Base-by-base conservation (phyloP, 2,113 vertebrate species). In the Trochalopteron elliotii region DNA sequence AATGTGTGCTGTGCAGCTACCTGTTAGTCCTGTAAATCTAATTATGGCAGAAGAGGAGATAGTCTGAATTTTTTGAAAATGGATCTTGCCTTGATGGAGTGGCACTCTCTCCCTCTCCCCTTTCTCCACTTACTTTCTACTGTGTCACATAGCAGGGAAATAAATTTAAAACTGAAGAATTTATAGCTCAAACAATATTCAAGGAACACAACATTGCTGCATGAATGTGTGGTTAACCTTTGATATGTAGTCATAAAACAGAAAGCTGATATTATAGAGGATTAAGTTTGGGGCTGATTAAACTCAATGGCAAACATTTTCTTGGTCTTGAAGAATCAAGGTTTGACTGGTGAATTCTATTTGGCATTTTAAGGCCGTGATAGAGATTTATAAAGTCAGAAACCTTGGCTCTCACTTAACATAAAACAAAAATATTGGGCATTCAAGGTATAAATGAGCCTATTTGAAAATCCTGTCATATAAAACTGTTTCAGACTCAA, bases 21-120 rank as follows among this genome's bases (percentile, higher is more conserved):
- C 70, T 75, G n/a, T 94, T 95, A 92, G 70, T 74, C 31, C 39
- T 18, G 25, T 92, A 93, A 94, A 94, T 94, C 67, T 92, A 91
- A 94, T 97, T 83, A 71, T 15, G 27, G 39, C 76, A 70, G 61
- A 78, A 94, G 27, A 87, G 60, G 30, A 87, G 50, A 85, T 72
- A 57, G 53, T 65, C 45, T 89, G 70, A 94, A 88, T 83, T 85
- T 81, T 92, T 91, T 79, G 40, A 84, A 81, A 85, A 71, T 55
- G 63, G 25, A 69, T 84, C 49, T 83, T 72, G 11, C 37, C 59
- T 57, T 88, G n/a, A 50, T n/a, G 79, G 18, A 83, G 61, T 79
- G 67, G 17, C 33, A 61, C 8, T 78, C 18, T 89, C 10, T 70
- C 33, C 44, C 37, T 57, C 63, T 61, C 27, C 53, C 11, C 19